Evolutionary conservation across 2,797 vertebrate species (phyloP).

Genomic region (Limosa lapponica): DNA sequence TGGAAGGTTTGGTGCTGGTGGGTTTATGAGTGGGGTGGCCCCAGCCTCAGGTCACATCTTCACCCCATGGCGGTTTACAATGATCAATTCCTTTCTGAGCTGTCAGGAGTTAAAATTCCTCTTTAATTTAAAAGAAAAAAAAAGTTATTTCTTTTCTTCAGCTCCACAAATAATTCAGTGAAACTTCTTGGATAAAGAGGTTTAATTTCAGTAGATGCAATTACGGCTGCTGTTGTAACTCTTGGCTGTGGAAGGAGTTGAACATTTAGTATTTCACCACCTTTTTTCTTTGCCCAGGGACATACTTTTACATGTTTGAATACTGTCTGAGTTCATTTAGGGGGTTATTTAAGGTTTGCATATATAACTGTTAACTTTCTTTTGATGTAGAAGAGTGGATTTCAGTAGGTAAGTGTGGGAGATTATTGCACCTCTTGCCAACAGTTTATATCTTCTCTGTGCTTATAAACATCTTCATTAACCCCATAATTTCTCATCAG

Average conservation of each 20-base stretch:
- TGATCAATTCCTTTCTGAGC: fast-evolving
- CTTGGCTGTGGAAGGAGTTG: neutral
- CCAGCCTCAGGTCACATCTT: neutral
- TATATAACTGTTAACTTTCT: neutral
- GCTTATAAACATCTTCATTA: neutral
- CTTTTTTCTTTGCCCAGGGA: neutral
- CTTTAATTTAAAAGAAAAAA: neutral
- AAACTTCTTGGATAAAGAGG: neutral
- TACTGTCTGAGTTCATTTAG: neutral
- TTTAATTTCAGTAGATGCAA: neutral
- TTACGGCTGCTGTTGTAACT: neutral
- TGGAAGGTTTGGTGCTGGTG: neutral
- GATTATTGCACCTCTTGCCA: neutral
- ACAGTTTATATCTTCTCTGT: neutral
- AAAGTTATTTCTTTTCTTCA: neutral
- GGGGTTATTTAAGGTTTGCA: neutral
- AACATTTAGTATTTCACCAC: neutral
- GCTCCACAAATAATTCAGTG: neutral
- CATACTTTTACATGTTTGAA: neutral
- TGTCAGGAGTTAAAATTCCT: neutral
- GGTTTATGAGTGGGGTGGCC: neutral
- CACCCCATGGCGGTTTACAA: fast-evolving
- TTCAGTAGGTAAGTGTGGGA: neutral
- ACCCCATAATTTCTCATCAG: neutral
- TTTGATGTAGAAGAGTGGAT: neutral